Conservation (phyloP, 2,113 vertebrate genomes). For the Danionella cerebrum region DNA sequence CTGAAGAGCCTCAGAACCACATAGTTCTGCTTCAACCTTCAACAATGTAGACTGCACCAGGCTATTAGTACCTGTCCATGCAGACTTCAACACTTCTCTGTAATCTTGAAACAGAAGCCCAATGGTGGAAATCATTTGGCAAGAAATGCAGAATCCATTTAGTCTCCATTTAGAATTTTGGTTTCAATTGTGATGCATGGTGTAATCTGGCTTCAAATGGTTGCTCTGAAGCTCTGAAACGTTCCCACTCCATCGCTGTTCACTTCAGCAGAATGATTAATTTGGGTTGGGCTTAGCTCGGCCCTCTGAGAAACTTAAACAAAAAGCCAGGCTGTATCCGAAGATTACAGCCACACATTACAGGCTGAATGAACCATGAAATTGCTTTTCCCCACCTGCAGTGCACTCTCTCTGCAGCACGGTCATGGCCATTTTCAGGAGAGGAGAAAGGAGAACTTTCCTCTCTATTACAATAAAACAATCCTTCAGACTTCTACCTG, state of each 20-base stretch:
- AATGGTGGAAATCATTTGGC: too few relatives aligned
- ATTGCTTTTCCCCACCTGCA: constrained; percentile 71
- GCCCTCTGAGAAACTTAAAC: constrained; percentile 67
- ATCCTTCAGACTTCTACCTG: constrained; percentile 6
- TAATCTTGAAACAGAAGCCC: too few relatives aligned
- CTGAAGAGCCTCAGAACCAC: too few relatives aligned
- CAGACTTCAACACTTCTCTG: too few relatives aligned
- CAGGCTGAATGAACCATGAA: constrained; percentile 70
- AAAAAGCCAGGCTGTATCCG: constrained; percentile 60
- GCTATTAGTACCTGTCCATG: too few relatives aligned
- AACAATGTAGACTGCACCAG: too few relatives aligned
- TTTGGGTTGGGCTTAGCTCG: constrained; percentile 62
- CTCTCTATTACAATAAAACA: constrained; percentile 49
- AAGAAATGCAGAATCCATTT: too few relatives aligned
- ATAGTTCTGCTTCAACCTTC: too few relatives aligned
- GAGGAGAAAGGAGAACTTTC: constrained; percentile 44
- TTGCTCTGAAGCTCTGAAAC: too few relatives aligned
- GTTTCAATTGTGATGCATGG: too few relatives aligned
- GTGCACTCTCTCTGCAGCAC: constrained; percentile 53
- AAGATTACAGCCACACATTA: constrained; percentile 66
- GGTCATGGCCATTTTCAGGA: constrained; percentile 41
- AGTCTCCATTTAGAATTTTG: too few relatives aligned
- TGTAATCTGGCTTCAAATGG: too few relatives aligned
- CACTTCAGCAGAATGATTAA: constrained; percentile 59
- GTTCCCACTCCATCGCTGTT: constrained; percentile 27